Percentiles rank a stretch among this genome's conserved stretches.
Conservation (phyloP, 1,140 invertebrate genomes). For the Leptinotarsa texana region DNA sequence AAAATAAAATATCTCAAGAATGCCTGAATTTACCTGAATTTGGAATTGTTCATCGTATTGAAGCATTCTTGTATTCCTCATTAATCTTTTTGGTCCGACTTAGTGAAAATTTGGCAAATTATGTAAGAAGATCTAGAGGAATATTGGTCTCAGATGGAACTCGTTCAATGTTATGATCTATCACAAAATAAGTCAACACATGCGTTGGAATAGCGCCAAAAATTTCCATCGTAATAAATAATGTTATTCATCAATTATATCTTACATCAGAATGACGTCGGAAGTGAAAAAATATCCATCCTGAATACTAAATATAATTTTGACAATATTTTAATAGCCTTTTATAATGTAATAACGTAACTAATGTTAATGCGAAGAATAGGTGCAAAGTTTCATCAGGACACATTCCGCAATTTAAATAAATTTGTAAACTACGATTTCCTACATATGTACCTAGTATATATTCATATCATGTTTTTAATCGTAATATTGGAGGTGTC, state of each 20-base stretch:
- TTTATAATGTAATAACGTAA: background rate
- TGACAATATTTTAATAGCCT: background rate
- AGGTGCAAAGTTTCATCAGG: slow-evolving; percentile 2
- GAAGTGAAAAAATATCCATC: background rate
- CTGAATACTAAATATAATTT: background rate
- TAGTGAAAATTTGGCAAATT: no score
- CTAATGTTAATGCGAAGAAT: background rate
- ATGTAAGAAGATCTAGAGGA: no score
- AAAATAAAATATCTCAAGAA: no score
- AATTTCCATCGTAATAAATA: no score
- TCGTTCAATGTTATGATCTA: no score
- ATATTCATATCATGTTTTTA: slow-evolving; percentile 32
- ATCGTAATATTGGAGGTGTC: slow-evolving; percentile 35
- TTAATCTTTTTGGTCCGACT: no score
- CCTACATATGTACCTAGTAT: slow-evolving; percentile 5
- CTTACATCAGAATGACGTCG: slow-evolving; percentile 5
- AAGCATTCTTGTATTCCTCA: no score
- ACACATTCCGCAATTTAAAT: background rate
- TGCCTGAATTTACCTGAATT: no score
- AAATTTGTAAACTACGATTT: background rate
- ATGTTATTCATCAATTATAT: background rate
- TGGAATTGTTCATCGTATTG: no score
- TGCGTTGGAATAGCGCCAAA: no score
- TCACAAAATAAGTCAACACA: no score
- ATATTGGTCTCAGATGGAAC: no score